These are phyloP conservation scores for Zaprionus tsacasi DNA, from an alignment of 1,140 invertebrate species.

Conservation along the genomic window DNA sequence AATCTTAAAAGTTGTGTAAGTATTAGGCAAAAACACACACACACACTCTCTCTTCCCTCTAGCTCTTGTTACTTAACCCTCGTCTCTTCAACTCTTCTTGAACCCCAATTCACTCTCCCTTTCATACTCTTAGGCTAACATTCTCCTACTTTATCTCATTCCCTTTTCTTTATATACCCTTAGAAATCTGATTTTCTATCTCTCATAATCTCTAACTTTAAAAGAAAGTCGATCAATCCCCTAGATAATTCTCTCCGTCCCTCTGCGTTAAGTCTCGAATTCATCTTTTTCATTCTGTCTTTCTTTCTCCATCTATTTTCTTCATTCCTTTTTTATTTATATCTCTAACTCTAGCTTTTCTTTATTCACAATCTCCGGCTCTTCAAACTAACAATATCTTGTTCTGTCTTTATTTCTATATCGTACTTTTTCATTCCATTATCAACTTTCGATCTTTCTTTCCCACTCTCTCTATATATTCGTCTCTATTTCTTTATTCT, in stretches of 20 bases:
- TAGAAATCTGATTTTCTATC: background rate
- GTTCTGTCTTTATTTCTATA: background rate
- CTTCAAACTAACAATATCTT: background rate
- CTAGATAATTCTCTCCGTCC: too few relatives aligned
- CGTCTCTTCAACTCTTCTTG: background rate
- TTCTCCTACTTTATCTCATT: background rate
- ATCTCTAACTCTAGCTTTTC: background rate
- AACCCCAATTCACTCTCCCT: background rate
- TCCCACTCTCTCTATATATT: background rate
- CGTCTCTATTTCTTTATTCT: background rate
- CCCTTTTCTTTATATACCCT: background rate
- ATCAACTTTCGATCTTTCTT: background rate
- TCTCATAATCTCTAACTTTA: too few relatives aligned
- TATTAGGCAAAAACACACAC: background rate
- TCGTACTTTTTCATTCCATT: background rate
- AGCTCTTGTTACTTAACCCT: background rate
- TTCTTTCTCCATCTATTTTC: too few relatives aligned
- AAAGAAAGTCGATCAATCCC: too few relatives aligned
- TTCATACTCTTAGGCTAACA: background rate
- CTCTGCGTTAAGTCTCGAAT: too few relatives aligned
- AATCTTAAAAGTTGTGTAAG: constrained; percentile 41
- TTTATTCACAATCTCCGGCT: background rate
- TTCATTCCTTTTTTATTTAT: too few relatives aligned
- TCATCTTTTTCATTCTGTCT: too few relatives aligned
- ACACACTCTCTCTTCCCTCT: background rate